phyloP scores from a whole-genome alignment of 1,140 invertebrate genomes.

The Whitmania pigra region DNA sequence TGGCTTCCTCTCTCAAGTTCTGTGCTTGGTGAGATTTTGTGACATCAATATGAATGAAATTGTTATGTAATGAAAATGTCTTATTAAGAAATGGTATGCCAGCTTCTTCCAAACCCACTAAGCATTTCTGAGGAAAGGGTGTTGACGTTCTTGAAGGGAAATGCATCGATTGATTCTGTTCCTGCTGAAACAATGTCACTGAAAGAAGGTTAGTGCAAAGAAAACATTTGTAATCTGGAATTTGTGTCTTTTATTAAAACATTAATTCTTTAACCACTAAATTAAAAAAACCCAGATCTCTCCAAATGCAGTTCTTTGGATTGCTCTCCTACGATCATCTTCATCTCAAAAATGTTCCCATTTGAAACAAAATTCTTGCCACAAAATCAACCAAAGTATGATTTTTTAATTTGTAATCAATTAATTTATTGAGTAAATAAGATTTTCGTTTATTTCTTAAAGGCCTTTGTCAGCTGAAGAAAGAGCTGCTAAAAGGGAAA shows the following conservation, averaged over 20 bases:
- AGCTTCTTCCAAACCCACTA: constrained; percentile 65
- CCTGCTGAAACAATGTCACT: constrained; percentile 58
- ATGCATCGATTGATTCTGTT: constrained; percentile 55
- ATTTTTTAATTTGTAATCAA: constrained; percentile 32
- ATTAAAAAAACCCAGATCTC: constrained; percentile 47
- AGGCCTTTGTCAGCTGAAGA: constrained; percentile 63
- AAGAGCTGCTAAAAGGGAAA: constrained; percentile 56
- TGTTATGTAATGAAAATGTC: not conserved
- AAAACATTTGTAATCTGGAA: too few species aligned
- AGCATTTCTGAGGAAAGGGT: constrained; percentile 63
- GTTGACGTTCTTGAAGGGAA: constrained; percentile 61
- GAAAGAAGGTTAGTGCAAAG: constrained; percentile 46
- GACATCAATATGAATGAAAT: constrained; percentile 14
- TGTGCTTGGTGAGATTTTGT: constrained; percentile 49
- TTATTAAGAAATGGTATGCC: constrained; percentile 53
- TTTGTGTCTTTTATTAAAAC: constrained; percentile 12
- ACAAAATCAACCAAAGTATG: constrained; percentile 38
- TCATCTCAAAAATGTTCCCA: constrained; percentile 88
- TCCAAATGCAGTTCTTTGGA: constrained; percentile 53
- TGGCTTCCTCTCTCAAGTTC: constrained; percentile 76
- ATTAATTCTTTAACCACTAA: constrained; percentile 6
- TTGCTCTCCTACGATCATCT: constrained; percentile 65
- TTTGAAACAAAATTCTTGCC: constrained; percentile 39
- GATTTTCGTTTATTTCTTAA: constrained; percentile 1
- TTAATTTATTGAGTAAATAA: not conserved